Evolutionary conservation across 2,888 invertebrate genomes (phyloP).

Genomic region (Ectemnius continuus): DNA sequence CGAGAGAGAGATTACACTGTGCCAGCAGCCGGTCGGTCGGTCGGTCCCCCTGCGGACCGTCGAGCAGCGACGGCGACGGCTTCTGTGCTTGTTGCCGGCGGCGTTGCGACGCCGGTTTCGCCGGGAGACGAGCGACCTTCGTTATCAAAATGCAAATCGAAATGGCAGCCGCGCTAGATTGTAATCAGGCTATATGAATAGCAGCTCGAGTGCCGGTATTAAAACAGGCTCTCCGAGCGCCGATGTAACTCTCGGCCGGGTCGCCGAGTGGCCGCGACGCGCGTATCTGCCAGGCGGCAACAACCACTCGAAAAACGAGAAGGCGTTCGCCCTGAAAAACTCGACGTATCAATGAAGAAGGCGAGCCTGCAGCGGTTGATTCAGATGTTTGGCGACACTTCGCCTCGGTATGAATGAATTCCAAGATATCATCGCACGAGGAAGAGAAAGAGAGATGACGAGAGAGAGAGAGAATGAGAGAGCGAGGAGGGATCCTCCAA

Average conservation of each 20-base stretch:
- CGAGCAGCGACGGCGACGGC: too few species aligned
- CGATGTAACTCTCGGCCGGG: too few species aligned
- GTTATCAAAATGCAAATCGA: conserved; percentile 9
- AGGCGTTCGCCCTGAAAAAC: too few species aligned
- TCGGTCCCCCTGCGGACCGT: too few species aligned
- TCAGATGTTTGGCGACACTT: conserved; percentile 1
- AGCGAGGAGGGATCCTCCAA: background rate
- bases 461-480: background rate
- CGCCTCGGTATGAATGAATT: background rate
- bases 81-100: background rate
- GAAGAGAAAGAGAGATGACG: too few species aligned
- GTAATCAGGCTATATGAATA: conserved; percentile 1
- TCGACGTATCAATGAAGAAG: background rate
- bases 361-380: background rate
- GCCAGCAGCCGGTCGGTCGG: too few species aligned
- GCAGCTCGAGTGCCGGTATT: background rate
- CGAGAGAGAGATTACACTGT: conserved; percentile 11
- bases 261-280: too few species aligned
- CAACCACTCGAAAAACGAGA: too few species aligned
- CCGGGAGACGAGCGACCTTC: background rate
- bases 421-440: background rate
- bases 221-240: background rate
- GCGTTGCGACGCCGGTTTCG: background rate
- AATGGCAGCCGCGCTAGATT: background rate
- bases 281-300: too few species aligned